Evolutionary conservation across 2,113 vertebrate genomes (phyloP).

Genomic region (Actenoides hombroni): DNA sequence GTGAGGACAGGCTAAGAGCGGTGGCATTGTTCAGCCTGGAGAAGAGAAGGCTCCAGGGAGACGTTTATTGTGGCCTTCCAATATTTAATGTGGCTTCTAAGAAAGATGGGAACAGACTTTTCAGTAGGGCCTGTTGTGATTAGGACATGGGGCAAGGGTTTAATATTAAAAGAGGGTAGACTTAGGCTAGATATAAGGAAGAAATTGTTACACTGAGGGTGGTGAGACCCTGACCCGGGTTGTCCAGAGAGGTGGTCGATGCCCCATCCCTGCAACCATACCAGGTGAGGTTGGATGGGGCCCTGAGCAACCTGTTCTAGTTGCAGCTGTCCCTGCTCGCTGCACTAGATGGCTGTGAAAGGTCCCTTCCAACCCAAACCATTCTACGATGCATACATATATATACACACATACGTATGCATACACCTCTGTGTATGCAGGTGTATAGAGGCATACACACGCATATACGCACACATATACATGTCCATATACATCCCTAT

Average conservation of each 20-base stretch:
- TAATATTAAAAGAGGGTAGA: not conserved
- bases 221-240: not conserved
- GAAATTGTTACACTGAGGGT: not conserved
- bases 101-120: not conserved
- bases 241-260: not conserved
- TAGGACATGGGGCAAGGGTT: not conserved
- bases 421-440: no score
- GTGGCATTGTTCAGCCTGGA: not conserved
- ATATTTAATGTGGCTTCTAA: no score
- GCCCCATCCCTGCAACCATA: not conserved
- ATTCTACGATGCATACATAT: no score
- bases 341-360: not conserved
- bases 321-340: not conserved
- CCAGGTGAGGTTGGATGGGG: not conserved
- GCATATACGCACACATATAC: not conserved
- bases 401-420: no score
- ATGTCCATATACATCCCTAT: no score
- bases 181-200: not conserved
- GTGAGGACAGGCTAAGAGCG: not conserved
- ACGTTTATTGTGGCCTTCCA: not conserved
- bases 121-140: no score
- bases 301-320: not conserved
- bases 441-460: no score
- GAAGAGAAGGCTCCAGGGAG: not conserved
- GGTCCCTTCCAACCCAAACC: not conserved